Evolutionary conservation across 2,888 invertebrate species (phyloP).

Genomic region (Amphipyra tragopoginis): DNA sequence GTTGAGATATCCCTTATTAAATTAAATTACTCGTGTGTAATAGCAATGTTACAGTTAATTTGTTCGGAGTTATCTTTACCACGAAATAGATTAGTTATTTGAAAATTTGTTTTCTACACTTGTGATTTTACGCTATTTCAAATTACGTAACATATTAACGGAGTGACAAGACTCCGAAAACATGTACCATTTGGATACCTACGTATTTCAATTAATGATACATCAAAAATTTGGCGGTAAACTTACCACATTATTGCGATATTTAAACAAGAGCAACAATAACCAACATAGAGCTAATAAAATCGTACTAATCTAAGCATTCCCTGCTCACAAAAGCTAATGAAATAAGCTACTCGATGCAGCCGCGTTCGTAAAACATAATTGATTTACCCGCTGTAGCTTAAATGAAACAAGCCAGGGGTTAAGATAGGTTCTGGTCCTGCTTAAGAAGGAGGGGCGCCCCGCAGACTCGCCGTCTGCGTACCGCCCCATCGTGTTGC

Average conservation of each 20-base stretch:
- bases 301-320: slow-evolving; percentile 3
- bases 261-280: too few species aligned
- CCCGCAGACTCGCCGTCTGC: too few species aligned
- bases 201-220: too few species aligned
- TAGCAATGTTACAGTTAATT: slow-evolving; percentile 42
- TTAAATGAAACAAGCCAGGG: slow-evolving; percentile 71
- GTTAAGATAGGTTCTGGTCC: slow-evolving; percentile 74
- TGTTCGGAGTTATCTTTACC: slow-evolving; percentile 19
- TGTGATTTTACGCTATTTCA: too few species aligned
- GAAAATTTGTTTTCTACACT: not conserved
- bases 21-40: slow-evolving; percentile 54
- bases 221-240: too few species aligned
- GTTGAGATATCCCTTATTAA: slow-evolving; percentile 66
- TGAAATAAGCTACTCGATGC: slow-evolving; percentile 34
- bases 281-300: too few species aligned
- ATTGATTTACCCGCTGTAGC: slow-evolving; percentile 62
- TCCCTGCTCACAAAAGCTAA: slow-evolving; percentile 13
- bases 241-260: too few species aligned
- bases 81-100: slow-evolving; percentile 15
- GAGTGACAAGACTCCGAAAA: too few species aligned
- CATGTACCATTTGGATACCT: too few species aligned
- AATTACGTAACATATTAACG: too few species aligned
- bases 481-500: too few species aligned
- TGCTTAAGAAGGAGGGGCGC: too few species aligned
- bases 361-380: slow-evolving; percentile 41